A percentile compares a stretch with the other conserved stretches of the same genome.
Evolutionary conservation across 2,888 invertebrate genomes (phyloP).

Genomic region (Cryptocephalus primarius): DNA sequence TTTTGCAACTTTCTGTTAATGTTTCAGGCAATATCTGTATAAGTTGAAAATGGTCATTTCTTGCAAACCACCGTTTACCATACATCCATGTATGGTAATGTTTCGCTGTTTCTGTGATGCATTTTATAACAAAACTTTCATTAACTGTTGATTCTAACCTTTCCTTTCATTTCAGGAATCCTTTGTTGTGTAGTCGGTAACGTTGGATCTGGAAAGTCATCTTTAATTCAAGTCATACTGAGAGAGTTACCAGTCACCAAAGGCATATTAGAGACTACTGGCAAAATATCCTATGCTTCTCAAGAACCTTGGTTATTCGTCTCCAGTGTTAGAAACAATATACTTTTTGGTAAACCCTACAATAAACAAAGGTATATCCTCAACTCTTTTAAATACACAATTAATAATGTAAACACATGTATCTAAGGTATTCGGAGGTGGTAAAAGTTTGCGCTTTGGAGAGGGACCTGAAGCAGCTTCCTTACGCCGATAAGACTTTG

Average conservation of each 20-base stretch:
- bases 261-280: slow-evolving; percentile 52
- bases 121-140: too few relatives aligned
- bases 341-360: slow-evolving; percentile 62
- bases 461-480: slow-evolving; percentile 60
- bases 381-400: neutral
- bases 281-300: slow-evolving; percentile 57
- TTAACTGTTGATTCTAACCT: neutral
- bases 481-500: slow-evolving; percentile 60
- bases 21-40: too few relatives aligned
- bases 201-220: slow-evolving; percentile 63
- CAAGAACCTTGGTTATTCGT: slow-evolving; percentile 75
- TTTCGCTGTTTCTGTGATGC: too few relatives aligned
- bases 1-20: too few relatives aligned
- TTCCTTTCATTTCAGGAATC: slow-evolving; percentile 10
- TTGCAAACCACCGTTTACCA: too few relatives aligned
- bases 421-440: slow-evolving; percentile 27
- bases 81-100: too few relatives aligned
- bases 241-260: slow-evolving; percentile 54
- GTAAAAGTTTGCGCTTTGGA: slow-evolving; percentile 53
- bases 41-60: too few relatives aligned
- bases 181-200: slow-evolving; percentile 43
- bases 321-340: slow-evolving; percentile 64
- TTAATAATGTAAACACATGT: too few relatives aligned
- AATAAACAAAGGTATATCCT: slow-evolving; percentile 38
- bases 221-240: slow-evolving; percentile 56